Base-by-base conservation (phyloP, 2,888 invertebrate species). In the Lymantria dispar region DNA sequence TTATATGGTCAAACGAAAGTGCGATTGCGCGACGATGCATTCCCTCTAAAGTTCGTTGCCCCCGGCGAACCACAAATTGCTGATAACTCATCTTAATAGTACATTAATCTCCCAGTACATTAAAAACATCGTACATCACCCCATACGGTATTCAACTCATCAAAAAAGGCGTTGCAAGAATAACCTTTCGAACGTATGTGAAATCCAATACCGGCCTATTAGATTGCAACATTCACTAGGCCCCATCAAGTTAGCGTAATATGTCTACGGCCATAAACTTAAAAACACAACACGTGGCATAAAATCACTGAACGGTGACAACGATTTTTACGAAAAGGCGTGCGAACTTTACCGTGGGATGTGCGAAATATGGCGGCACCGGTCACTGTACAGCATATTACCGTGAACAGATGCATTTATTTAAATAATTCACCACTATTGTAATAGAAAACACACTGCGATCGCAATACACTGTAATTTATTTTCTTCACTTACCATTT, bases 281-380 rank as follows among this genome's bases (percentile, higher is more conserved):
- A 54, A 71, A 78, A 83, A 78, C 81, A 88, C 82, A 79, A 86
- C 90, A 90, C 90, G 90, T 91, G 90, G 90, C 89, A 83, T 80
- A 82, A 83, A 87, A 86, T 87, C 89, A 89, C 85, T 89, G 89
- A 83, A 87, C 87, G 81, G 81, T 88, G 85, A 86, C 87, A 84
- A 82, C 70, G 80, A 79, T 84, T 78, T 87, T 81, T 74, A 80
- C 63, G 76, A 87, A 89, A 87, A 89, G 83, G 87, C 86, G 85
- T 91, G 90, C 90, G 78, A 89, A 87, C 86, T 87, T 78, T 57
- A 66, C 74, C 74, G 74, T 80, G 79, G 81, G 82, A 83, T 82
- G 85, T 86, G 89, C 89, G 78, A 88, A 91, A 89, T 90, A 91
- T 91, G 91, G 89, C 89, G 88, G 90, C 90, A 86, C 91, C 91